phyloP scores from a whole-genome alignment of 2,888 invertebrate genomes.

The Euclidia mi region DNA sequence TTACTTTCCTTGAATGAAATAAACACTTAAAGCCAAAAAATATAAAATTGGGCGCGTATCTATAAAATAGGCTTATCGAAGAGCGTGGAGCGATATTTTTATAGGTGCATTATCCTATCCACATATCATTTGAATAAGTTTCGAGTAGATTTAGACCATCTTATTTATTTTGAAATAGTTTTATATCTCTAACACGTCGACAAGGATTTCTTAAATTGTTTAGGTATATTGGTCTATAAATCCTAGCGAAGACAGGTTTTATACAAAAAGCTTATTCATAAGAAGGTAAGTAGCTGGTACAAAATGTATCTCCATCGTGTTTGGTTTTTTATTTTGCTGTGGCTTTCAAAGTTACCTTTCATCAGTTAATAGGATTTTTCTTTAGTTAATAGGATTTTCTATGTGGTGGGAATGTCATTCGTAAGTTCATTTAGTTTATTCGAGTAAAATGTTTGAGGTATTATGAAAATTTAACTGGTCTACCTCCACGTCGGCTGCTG shows the following conservation, averaged over 20 bases:
- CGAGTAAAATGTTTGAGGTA: conserved; percentile 63
- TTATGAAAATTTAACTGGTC: conserved; percentile 74
- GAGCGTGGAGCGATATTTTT: conserved; percentile 52
- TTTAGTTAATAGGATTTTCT: too few relatives aligned
- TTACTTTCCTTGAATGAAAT: conserved; percentile 36
- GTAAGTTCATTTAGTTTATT: conserved; percentile 63
- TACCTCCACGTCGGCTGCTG: conserved; percentile 56
- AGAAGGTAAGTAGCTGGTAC: too few relatives aligned
- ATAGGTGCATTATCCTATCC: conserved; percentile 52
- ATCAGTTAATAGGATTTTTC: too few relatives aligned
- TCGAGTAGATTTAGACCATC: conserved; percentile 38
- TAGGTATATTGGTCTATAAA: conserved; percentile 4
- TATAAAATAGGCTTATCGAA: conserved; percentile 63
- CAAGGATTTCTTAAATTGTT: conserved; percentile 30
- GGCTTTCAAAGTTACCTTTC: conserved; percentile 11
- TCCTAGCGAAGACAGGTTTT: background rate
- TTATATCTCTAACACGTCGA: conserved; percentile 20
- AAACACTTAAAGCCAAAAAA: conserved; percentile 40
- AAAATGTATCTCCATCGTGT: too few relatives aligned
- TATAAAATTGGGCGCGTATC: conserved; percentile 55
- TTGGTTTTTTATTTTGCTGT: background rate
- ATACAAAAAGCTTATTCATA: background rate
- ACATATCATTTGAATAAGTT: conserved; percentile 59
- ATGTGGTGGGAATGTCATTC: conserved; percentile 50
- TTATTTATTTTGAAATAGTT: conserved; percentile 42